A percentile compares a stretch with the other conserved stretches of the same genome.
phyloP scores from a whole-genome alignment of 2,888 invertebrate genomes.

The Danaus chrysippus region DNA sequence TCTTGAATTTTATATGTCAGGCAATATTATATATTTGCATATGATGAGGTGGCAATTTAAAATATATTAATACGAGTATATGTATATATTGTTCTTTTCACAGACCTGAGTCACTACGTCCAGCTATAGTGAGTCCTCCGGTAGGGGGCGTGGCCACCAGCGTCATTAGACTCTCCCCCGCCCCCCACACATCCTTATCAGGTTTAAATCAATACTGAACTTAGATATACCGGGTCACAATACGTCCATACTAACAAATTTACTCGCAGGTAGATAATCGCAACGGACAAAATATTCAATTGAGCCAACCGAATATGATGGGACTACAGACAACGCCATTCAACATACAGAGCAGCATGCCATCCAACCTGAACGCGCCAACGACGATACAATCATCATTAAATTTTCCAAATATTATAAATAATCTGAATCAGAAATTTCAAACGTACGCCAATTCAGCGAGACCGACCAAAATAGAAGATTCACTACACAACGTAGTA shows the following conservation, averaged over 20 bases:
- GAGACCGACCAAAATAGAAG: conserved; percentile 46
- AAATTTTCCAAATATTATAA: conserved; percentile 57
- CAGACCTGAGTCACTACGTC: conserved; percentile 86
- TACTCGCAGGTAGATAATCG: conserved; percentile 61
- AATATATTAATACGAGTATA: background rate
- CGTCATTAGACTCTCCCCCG: conserved; percentile 91
- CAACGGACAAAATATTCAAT: conserved; percentile 60
- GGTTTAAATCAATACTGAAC: conserved; percentile 43
- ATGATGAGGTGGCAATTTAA: too few species aligned
- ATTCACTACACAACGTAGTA: conserved; percentile 64
- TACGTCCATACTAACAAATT: conserved; percentile 18
- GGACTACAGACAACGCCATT: conserved; percentile 55
- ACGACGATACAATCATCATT: conserved; percentile 50
- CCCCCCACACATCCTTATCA: conserved; percentile 78
- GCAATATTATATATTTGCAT: too few species aligned
- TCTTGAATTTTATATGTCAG: too few species aligned
- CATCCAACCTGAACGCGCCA: conserved; percentile 42
- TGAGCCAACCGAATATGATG: conserved; percentile 54
- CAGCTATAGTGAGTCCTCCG: conserved; percentile 73
- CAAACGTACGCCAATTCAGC: conserved; percentile 58
- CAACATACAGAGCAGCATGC: conserved; percentile 40
- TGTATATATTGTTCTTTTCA: conserved; percentile 2
- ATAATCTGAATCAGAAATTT: conserved; percentile 43
- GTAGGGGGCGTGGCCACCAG: conserved; percentile 83
- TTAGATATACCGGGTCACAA: conserved; percentile 13